phyloP scores from a whole-genome alignment of 2,113 vertebrate genomes.

The Mesocricetus auratus region DNA sequence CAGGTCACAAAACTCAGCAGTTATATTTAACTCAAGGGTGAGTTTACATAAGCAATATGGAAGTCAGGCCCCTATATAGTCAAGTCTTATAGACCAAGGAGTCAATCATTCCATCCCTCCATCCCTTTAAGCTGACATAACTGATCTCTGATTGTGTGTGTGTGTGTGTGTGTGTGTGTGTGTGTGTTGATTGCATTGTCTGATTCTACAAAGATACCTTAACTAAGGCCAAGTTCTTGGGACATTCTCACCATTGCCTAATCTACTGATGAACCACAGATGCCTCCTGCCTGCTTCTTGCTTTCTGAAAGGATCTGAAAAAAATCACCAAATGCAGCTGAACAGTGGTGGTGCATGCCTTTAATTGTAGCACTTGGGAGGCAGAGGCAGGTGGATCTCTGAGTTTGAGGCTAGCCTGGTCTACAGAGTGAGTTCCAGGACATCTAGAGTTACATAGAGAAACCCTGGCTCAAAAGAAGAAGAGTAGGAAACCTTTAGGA shows the following conservation, averaged over 20 bases:
- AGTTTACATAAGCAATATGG: background rate
- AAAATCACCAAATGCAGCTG: slow-evolving; percentile 34
- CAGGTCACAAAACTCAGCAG: slow-evolving; percentile 32
- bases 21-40: slow-evolving; percentile 35
- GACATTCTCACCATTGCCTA: background rate
- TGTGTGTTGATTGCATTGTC: slow-evolving; percentile 36
- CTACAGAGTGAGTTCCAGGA: background rate
- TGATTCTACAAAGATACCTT: slow-evolving; percentile 53
- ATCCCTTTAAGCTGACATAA: slow-evolving; percentile 45
- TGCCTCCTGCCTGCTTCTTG: background rate
- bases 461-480: background rate
- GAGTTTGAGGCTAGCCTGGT: background rate
- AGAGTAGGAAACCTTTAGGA: background rate
- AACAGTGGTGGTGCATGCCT: background rate
- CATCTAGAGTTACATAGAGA: background rate
- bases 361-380: background rate
- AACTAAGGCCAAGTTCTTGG: slow-evolving; percentile 7
- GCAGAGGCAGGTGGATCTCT: background rate
- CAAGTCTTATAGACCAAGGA: slow-evolving; percentile 18
- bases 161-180: background rate
- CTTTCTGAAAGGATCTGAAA: slow-evolving; percentile 49
- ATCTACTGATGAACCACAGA: slow-evolving; percentile 12
- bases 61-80: background rate
- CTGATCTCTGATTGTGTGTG: background rate
- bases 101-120: background rate